Percentiles rank a stretch among this genome's conserved stretches.
phyloP scores from a whole-genome alignment of 2,888 invertebrate genomes.

The Prosapia bicincta region DNA sequence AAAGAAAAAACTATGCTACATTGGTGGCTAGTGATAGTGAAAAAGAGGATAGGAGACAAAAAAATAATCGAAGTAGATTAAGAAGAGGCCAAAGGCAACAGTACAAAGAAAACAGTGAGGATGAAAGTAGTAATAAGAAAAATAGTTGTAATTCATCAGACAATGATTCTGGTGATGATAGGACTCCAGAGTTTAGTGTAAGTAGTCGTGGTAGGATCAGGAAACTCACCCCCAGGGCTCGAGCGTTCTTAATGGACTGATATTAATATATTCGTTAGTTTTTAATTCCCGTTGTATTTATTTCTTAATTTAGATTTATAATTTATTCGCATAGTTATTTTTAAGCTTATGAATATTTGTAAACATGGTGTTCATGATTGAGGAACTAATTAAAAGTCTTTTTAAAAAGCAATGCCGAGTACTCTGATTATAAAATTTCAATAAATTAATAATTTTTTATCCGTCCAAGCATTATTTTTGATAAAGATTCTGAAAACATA shows the following conservation, averaged over 20 bases:
- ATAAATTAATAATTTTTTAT: not conserved
- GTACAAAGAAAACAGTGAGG: conserved; percentile 9
- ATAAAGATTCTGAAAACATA: too few species aligned
- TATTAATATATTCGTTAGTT: not conserved
- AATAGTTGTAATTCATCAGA: not conserved
- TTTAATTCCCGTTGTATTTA: not conserved
- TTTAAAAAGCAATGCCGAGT: too few species aligned
- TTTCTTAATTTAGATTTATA: not conserved
- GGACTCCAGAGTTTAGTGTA: conserved; percentile 51
- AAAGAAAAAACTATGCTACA: conserved; percentile 31
- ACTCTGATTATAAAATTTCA: not conserved
- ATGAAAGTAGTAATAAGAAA: conserved; percentile 10
- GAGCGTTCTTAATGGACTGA: conserved; percentile 48
- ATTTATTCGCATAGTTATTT: not conserved
- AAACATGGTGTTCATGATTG: not conserved
- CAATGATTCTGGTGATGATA: conserved; percentile 7
- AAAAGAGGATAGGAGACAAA: conserved; percentile 8
- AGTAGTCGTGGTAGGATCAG: conserved; percentile 83
- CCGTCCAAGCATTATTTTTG: not conserved
- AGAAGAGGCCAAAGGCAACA: conserved; percentile 4
- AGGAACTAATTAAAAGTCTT: too few species aligned
- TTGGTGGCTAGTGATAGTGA: conserved; percentile 18
- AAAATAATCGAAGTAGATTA: not conserved
- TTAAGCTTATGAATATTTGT: not conserved
- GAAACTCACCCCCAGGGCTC: conserved; percentile 75